phyloP scores from a whole-genome alignment of 1,140 invertebrate species.

The Gryllus bimaculatus region DNA sequence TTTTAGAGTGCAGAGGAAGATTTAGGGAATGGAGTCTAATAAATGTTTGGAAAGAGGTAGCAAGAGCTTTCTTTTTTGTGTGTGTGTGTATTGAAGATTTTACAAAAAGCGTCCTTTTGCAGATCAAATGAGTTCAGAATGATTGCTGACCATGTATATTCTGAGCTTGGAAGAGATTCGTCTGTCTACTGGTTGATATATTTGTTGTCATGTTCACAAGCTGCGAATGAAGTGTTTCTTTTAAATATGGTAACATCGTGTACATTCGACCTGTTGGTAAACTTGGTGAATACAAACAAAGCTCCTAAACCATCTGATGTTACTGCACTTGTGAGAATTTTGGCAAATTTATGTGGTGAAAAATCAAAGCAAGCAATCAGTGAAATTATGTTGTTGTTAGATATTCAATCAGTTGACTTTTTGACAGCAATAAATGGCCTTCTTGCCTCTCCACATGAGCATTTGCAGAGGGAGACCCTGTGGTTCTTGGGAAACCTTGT shows the following conservation, averaged over 20 bases:
- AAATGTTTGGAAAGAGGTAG: no score
- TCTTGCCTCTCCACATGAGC: constrained; percentile 11
- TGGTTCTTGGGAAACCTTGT: constrained; percentile 14
- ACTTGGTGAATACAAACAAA: background rate
- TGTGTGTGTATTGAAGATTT: background rate
- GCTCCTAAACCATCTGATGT: background rate
- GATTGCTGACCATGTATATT: background rate
- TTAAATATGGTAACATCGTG: background rate
- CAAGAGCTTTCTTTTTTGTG: no score
- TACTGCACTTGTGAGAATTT: constrained; percentile 14
- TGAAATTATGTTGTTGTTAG: background rate
- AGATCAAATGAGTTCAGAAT: background rate
- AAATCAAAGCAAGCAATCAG: background rate
- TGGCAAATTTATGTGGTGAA: constrained; percentile 10
- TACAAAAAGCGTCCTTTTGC: background rate
- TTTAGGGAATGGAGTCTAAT: no score
- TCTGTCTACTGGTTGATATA: constrained; percentile 13
- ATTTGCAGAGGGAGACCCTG: constrained; percentile 7
- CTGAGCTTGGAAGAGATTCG: background rate
- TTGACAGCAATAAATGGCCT: background rate
- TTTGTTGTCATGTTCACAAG: constrained; percentile 8
- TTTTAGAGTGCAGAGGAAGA: no score
- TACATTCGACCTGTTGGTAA: background rate
- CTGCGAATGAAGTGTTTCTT: background rate
- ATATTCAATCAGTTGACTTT: background rate